Conservation (phyloP, 2,797 vertebrate species). For the Eulemur albifrons region DNA sequence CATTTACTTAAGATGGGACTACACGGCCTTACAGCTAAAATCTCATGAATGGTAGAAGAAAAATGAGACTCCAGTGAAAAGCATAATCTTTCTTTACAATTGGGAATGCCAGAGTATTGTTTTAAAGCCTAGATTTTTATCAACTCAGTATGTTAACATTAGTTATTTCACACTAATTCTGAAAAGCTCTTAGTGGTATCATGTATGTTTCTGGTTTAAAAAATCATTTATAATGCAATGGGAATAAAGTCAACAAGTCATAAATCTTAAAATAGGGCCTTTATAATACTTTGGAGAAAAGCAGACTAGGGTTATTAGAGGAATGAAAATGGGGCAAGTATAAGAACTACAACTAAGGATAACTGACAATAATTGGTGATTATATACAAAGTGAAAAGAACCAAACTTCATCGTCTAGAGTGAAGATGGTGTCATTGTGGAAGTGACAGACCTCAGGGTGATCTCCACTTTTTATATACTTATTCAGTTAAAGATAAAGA, state of each 20-base stretch:
- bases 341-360: not conserved
- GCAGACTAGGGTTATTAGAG: not conserved
- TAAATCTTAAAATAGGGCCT: not conserved
- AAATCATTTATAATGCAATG: not conserved
- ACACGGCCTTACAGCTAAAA: not conserved
- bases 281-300: not conserved
- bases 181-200: not conserved
- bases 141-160: not conserved
- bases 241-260: not conserved
- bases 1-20: not conserved
- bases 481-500: not conserved
- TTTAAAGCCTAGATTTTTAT: constrained; percentile 2
- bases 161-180: not conserved
- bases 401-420: not conserved
- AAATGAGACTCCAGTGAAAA: not conserved
- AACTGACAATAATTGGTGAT: not conserved
- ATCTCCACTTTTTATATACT: not conserved
- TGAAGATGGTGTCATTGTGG: not conserved
- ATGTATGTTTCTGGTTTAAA: not conserved
- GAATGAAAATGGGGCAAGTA: not conserved
- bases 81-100: not conserved
- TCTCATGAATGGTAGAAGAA: not conserved
- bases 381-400: not conserved
- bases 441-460: not conserved
- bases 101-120: not conserved